phyloP scores from a whole-genome alignment of 2,113 vertebrate species.

The Psilopsiagon aymara region DNA sequence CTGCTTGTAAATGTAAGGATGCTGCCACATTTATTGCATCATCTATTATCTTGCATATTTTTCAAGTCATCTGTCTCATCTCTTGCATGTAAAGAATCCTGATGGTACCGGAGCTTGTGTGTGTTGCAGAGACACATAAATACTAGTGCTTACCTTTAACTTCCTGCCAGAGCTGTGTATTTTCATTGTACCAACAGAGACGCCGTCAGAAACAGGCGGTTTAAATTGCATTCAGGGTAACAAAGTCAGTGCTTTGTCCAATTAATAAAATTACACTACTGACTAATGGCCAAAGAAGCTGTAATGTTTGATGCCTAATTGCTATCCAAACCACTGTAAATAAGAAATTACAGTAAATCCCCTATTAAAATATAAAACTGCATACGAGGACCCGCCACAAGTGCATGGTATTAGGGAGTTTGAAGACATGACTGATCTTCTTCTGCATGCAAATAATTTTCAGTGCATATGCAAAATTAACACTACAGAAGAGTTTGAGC shows the following conservation, averaged over 20 bases:
- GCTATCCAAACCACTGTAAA: neutral
- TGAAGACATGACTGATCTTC: neutral
- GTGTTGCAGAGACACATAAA: neutral
- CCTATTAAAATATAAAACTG: neutral
- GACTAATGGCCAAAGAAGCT: neutral
- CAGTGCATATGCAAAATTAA: neutral
- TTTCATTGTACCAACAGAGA: neutral
- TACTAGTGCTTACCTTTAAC: neutral
- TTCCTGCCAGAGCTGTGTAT: neutral
- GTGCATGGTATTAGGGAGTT: neutral
- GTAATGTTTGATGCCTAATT: neutral
- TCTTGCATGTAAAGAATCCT: neutral
- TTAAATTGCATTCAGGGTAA: conserved; percentile 15
- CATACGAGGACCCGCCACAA: neutral
- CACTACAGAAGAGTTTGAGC: neutral
- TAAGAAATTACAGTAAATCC: neutral
- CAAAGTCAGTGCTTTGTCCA: conserved; percentile 3
- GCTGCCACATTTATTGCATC: neutral
- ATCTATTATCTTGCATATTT: neutral
- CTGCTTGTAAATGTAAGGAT: neutral
- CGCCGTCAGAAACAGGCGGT: neutral
- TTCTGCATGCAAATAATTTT: neutral
- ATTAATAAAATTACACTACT: conserved; percentile 18
- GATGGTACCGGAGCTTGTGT: neutral
- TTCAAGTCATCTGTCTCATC: neutral